Conservation (phyloP, 2,113 vertebrate genomes). For the Sinocyclocheilus rhinocerous region DNA sequence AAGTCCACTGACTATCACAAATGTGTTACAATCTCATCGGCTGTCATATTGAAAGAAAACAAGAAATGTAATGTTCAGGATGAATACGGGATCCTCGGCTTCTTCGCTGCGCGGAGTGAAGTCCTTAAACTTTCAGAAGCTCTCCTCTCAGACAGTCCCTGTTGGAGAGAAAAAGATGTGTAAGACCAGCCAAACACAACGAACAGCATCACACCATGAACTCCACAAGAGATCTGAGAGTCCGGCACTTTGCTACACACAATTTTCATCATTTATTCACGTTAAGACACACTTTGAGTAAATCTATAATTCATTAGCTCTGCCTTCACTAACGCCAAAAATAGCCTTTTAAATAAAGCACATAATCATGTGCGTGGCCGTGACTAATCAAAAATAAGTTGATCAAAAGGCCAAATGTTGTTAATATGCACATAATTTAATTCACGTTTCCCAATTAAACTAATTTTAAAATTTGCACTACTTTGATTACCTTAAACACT, state of each 20-base stretch:
- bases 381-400: slow-evolving; percentile 33
- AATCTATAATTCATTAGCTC: slow-evolving; percentile 74
- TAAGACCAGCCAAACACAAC: slow-evolving; percentile 35
- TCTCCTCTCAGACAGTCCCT: slow-evolving; percentile 79
- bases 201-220: slow-evolving; percentile 34
- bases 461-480: neutral
- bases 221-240: neutral
- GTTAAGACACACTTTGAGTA: slow-evolving; percentile 71
- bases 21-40: slow-evolving; percentile 81
- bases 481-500: slow-evolving; percentile 4
- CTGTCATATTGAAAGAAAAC: slow-evolving; percentile 76
- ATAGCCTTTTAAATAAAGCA: slow-evolving; percentile 68
- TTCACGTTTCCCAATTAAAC: neutral
- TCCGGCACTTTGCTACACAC: slow-evolving; percentile 59
- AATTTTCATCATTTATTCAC: slow-evolving; percentile 77
- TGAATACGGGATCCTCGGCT: slow-evolving; percentile 59
- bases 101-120: slow-evolving; percentile 27
- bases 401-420: slow-evolving; percentile 14
- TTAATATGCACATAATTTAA: slow-evolving; percentile 21
- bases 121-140: slow-evolving; percentile 77
- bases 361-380: slow-evolving; percentile 28
- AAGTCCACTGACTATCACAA: slow-evolving; percentile 70
- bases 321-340: slow-evolving; percentile 70
- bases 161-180: slow-evolving; percentile 51
- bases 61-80: slow-evolving; percentile 61